Percentiles rank a stretch among this genome's conserved stretches.
These are phyloP conservation scores for Rhopalosiphum padi DNA, from an alignment of 1,140 invertebrate species.

Conservation along the genomic window DNA sequence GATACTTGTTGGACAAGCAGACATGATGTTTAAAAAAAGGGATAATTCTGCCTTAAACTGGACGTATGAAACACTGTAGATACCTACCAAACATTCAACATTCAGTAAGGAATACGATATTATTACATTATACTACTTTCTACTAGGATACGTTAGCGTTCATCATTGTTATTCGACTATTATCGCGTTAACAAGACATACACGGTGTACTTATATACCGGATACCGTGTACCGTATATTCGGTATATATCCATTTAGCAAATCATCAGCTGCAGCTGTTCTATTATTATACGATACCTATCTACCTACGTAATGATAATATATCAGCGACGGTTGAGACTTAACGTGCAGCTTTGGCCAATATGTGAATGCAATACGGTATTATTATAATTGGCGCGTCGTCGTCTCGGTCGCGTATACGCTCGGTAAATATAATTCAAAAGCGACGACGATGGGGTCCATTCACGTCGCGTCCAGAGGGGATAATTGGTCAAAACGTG, in stretches of 20 bases:
- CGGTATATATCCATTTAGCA: too few species aligned
- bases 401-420: constrained; percentile 8
- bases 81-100: too few species aligned
- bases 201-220: too few species aligned
- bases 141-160: not conserved
- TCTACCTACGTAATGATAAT: too few species aligned
- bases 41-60: too few species aligned
- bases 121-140: not conserved
- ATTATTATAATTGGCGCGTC: not conserved
- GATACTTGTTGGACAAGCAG: too few species aligned
- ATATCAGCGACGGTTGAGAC: not conserved
- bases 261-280: too few species aligned
- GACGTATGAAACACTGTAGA: too few species aligned
- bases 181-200: too few species aligned
- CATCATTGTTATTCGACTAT: too few species aligned
- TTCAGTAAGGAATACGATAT: not conserved
- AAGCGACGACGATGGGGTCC: constrained; percentile 31
- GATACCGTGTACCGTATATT: too few species aligned
- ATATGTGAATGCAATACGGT: not conserved
- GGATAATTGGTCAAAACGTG: constrained; percentile 56
- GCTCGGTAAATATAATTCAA: constrained; percentile 56
- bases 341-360: not conserved
- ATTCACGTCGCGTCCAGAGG: constrained; percentile 28
- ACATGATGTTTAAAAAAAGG: too few species aligned
- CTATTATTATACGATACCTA: not conserved